Evolutionary conservation across 2,797 vertebrate genomes (phyloP), one percentile per base, ranked within the genome.

Genomic region (Phaenicophaeus curvirostris): DNA sequence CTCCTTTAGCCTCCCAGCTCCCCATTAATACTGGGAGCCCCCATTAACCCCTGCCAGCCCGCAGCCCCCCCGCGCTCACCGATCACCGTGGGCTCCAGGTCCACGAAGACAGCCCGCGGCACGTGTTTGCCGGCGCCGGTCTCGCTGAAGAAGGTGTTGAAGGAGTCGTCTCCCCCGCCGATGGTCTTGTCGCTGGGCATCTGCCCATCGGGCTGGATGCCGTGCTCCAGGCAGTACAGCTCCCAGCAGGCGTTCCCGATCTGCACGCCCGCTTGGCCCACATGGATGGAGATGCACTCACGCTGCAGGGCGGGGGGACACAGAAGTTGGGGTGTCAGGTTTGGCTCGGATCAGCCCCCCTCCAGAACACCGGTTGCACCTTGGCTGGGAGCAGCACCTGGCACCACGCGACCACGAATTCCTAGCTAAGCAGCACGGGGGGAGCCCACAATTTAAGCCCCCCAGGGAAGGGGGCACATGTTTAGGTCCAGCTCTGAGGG

Each of bases 221-320:
- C 98, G 5, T 98, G 98, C 88, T 98, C 98, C 95, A 98, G 96
- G 85, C 98, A 98, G 94, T 98, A 98, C 74, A 98, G 97, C 85
- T 98, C 98, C 98, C 98, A 98, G 97, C 98, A 98, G 53, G 98
- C 98, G 74, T 98, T 98, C 92, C 98, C 98, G 25, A 98, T 98
- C 97, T 98, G 98, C 91, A 98, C 98, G 76, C 98, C 98, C 77
- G 98, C 98, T 94, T 98, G 98, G 89, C 98, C 98, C 37, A 98
- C 98, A 2, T 98, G 98, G 92, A 98, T 98, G 87, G 98, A 98
- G 97, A 98, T 98, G 61, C 98, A 98, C 96, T 98, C 98, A 77
- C 98, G 98, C 98, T 98, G 88, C n/a, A n/a, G n/a, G n/a, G n/a
- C 13, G 48, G 48, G 48, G 24, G 24, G 13, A 42, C 48, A 50